A percentile compares a stretch with the other conserved stretches of the same genome.
phyloP scores from a whole-genome alignment of 2,888 invertebrate species.

The Hypena proboscidalis region DNA sequence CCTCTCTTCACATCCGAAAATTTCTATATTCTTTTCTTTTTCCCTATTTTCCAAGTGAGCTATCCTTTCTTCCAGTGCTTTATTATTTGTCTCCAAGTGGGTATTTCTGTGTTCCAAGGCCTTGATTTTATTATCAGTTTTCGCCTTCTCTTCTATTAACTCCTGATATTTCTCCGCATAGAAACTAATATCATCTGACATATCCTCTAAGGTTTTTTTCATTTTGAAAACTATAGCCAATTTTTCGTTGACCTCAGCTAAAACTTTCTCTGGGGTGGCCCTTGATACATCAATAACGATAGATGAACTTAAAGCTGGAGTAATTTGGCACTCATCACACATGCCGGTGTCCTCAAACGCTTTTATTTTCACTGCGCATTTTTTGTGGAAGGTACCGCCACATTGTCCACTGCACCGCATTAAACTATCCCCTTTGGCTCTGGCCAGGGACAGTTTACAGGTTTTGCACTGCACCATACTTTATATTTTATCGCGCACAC shows the following conservation, averaged over 20 bases:
- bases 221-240: slow-evolving; percentile 10
- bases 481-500: too few species aligned
- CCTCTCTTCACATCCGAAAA: background rate
- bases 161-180: slow-evolving; percentile 14
- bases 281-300: slow-evolving; percentile 3
- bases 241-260: slow-evolving; percentile 10
- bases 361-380: slow-evolving; percentile 2
- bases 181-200: slow-evolving; percentile 15
- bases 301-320: background rate
- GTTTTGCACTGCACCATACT: background rate
- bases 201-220: slow-evolving; percentile 7
- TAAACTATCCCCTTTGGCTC: slow-evolving; percentile 2
- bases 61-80: background rate
- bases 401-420: background rate
- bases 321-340: slow-evolving; percentile 9
- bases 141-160: slow-evolving; percentile 11
- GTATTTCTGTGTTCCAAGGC: slow-evolving; percentile 8
- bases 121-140: slow-evolving; percentile 8
- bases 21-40: background rate
- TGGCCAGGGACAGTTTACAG: background rate
- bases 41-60: background rate
- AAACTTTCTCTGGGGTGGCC: slow-evolving; percentile 3
- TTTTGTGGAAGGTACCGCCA: slow-evolving; percentile 6
- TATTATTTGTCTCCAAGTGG: slow-evolving; percentile 6
- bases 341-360: background rate